Base-by-base conservation (phyloP, 2,113 vertebrate genomes). In the Phasianus colchicus region DNA sequence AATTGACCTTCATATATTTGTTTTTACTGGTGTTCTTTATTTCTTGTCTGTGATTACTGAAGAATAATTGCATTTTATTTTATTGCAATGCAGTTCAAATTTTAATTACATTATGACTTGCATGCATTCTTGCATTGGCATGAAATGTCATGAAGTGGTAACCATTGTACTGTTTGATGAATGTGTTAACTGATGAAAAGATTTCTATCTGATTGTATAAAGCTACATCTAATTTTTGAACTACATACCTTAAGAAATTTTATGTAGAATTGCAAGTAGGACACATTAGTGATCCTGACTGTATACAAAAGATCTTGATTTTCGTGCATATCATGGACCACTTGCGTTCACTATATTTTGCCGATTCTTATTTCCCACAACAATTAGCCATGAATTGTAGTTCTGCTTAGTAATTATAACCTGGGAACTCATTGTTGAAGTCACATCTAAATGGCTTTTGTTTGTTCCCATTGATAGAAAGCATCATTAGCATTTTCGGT, bases 301-400 rank as follows among this genome's bases (percentile, higher is more conserved):
- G 30, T 7, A 43, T 45, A 94, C 34, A 92, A 92, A 90, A 21
- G 13, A 36, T 76, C 69, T 93, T 96, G 93, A 76, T 96, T 93
- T 96, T 90, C 93, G 80, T 90, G 72, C 83, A 38, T 93, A 13
- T 52, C 29, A n/a, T 76, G 88, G 67, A 85, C 89, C 60, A 40
- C 36, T 93, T 93, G 81, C 27, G 32, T 91, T 93, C 52, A 94
- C 27, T 91, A 29, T 87, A 34, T 85, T 96, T 95, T 94, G 78
- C 86, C 86, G 88, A 89, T 24, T 95, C 30, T 10, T 63, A 60
- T 91, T 60, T 86, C 64, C 14, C 78, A 75, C 45, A 75, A 54
- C 77, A 90, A 82, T 92, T 85, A 90, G 40, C 67, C 57, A 8
- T 94, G 84, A 95, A 86, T n/a, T 90, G 22, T 47, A 83, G 9